Conservation (phyloP, 2,797 vertebrate genomes). For the Esox lucius region DNA sequence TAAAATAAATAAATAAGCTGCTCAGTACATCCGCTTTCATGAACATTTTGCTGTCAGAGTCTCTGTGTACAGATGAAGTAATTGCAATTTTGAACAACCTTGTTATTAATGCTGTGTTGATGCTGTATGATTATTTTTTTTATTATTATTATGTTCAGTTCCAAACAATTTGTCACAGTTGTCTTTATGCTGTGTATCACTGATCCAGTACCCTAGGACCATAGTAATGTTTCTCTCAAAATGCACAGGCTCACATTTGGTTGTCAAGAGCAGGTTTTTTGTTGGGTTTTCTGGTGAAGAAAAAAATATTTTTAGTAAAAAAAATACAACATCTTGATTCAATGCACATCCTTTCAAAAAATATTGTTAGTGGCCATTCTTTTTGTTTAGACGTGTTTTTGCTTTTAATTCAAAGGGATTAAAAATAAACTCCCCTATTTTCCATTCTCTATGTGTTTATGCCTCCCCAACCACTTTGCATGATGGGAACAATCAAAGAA, state of each 20-base stretch:
- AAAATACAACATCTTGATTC: neutral
- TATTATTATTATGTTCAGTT: neutral
- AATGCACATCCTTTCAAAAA: neutral
- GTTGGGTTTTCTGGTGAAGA: neutral
- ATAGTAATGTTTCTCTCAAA: neutral
- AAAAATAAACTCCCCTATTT: neutral
- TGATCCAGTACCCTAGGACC: neutral
- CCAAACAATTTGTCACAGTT: neutral
- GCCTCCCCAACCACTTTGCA: neutral
- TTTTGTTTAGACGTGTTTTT: slow-evolving; percentile 1
- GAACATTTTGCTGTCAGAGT: neutral
- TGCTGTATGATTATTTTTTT: neutral
- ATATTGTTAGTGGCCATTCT: neutral
- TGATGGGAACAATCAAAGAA: slow-evolving; percentile 3
- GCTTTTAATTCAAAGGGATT: slow-evolving; percentile 2
- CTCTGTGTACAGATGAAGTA: neutral
- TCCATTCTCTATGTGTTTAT: neutral
- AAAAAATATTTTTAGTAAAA: neutral
- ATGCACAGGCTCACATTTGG: neutral
- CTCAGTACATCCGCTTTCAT: neutral
- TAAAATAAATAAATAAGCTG: neutral
- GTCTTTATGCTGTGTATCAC: neutral
- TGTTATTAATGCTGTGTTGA: neutral
- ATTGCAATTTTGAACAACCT: neutral
- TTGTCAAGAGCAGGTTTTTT: neutral